A percentile compares a stretch with the other conserved stretches of the same genome.
Evolutionary conservation across 2,888 invertebrate genomes (phyloP).

Genomic region (Lepidocyrtinus sp.): DNA sequence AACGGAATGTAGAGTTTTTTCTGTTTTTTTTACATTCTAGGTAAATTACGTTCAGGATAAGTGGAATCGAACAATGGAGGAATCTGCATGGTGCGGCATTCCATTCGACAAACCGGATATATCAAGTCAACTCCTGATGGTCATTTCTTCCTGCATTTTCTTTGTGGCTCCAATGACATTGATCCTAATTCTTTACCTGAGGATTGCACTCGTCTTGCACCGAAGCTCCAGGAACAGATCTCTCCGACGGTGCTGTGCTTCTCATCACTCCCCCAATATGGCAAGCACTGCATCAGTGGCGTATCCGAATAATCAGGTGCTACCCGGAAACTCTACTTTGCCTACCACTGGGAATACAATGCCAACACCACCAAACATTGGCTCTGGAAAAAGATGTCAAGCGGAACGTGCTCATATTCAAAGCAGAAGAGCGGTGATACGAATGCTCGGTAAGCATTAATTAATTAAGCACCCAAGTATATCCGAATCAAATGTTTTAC

Average conservation of each 20-base stretch:
- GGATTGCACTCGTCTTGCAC: conserved; percentile 71
- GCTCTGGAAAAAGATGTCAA: conserved; percentile 64
- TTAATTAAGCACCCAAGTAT: too few species aligned
- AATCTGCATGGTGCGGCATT: conserved; percentile 72
- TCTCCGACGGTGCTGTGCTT: conserved; percentile 63
- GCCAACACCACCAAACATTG: conserved; percentile 36
- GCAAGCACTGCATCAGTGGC: conserved; percentile 38
- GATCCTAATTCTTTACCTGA: conserved; percentile 72
- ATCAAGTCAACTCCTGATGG: conserved; percentile 71
- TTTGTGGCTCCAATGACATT: conserved; percentile 74
- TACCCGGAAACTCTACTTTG: conserved; percentile 21
- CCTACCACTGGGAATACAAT: conserved; percentile 4
- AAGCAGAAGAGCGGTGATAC: conserved; percentile 71
- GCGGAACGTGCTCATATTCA: conserved; percentile 71
- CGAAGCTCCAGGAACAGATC: conserved; percentile 63
- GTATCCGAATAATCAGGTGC: conserved; percentile 46
- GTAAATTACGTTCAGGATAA: conserved; percentile 70
- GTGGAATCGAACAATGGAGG: conserved; percentile 65
- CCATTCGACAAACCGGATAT: conserved; percentile 71
- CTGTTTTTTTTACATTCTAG: conserved; percentile 39
- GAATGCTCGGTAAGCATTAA: conserved; percentile 72
- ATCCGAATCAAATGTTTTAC: too few species aligned
- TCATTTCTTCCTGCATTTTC: conserved; percentile 73
- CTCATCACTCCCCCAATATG: conserved; percentile 46
- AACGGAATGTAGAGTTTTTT: not conserved